Conservation (phyloP, 2,888 invertebrate species). For the Cheilosia vulpina region DNA sequence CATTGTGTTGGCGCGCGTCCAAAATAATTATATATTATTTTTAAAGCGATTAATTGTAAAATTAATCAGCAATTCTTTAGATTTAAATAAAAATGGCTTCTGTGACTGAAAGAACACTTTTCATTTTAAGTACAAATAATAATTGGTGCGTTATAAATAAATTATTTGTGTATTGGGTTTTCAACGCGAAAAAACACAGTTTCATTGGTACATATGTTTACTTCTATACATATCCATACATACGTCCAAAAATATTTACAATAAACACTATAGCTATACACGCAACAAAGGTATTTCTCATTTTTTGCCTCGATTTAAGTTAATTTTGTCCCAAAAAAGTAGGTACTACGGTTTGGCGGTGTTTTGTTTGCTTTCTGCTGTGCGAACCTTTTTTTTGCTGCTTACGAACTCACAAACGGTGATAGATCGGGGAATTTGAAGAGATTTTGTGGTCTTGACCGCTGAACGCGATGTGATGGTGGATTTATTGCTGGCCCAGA, state of each 20-base stretch:
- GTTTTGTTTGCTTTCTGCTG: background rate
- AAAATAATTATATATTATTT: background rate
- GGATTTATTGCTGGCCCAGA: conserved; percentile 79
- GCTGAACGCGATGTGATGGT: conserved; percentile 81
- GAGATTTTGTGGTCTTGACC: conserved; percentile 84
- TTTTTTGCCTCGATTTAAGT: conserved; percentile 22
- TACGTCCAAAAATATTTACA: conserved; percentile 68
- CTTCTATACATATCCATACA: conserved; percentile 44
- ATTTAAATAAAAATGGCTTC: conserved; percentile 47
- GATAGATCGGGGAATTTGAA: conserved; percentile 91
- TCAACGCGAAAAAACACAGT: conserved; percentile 54
- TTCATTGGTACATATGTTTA: conserved; percentile 49
- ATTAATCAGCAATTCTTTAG: conserved; percentile 14
- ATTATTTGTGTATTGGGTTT: conserved; percentile 44
- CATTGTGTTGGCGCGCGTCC: conserved; percentile 17
- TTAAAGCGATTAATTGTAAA: conserved; percentile 16
- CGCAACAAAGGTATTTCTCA: conserved; percentile 8
- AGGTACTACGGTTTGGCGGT: background rate
- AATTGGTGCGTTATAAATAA: conserved; percentile 57
- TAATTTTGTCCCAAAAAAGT: conserved; percentile 2
- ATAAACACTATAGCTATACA: conserved; percentile 59
- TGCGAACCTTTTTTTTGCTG: background rate
- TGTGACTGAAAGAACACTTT: conserved; percentile 33
- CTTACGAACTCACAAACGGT: conserved; percentile 83
- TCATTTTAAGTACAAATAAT: conserved; percentile 17